Percentiles rank a stretch among this genome's conserved stretches.
Evolutionary conservation across 2,113 vertebrate species (phyloP).

Genomic region (Condylura cristata): DNA sequence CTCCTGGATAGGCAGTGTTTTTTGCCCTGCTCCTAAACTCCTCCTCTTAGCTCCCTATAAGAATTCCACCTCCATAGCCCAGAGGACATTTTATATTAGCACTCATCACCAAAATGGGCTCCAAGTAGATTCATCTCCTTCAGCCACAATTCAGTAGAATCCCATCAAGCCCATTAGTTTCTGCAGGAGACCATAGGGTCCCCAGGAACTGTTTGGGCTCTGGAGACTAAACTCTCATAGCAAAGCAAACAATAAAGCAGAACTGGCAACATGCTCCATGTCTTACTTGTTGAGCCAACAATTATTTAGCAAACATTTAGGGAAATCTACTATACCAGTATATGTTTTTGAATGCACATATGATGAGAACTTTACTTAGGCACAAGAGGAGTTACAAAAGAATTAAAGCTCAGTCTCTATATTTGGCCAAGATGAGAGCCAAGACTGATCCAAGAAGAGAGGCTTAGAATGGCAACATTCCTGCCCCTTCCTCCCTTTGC

Average conservation of each 20-base stretch:
- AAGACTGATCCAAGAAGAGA: not conserved
- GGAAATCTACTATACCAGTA: not conserved
- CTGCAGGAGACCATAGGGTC: not conserved
- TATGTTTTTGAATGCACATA: constrained; percentile 6
- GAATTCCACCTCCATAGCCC: not conserved
- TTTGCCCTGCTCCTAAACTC: not conserved
- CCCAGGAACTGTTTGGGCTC: not conserved
- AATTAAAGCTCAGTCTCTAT: not conserved
- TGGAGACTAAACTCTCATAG: not conserved
- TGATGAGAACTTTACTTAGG: not conserved
- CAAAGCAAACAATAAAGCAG: not conserved
- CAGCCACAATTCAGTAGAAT: not conserved
- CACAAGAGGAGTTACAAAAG: not conserved
- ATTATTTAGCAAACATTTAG: not conserved
- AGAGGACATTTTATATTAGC: not conserved
- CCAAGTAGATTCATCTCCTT: not conserved
- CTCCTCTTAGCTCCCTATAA: not conserved
- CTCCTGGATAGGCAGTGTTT: not conserved
- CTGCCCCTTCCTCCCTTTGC: not conserved
- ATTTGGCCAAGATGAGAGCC: not conserved
- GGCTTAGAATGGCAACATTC: not conserved
- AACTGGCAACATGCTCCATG: not conserved
- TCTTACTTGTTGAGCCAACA: not conserved
- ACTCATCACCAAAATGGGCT: not conserved
- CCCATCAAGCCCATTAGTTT: not conserved